Evolutionary conservation across 1,140 invertebrate species (phyloP).

Genomic region (Berghia stephanieae): DNA sequence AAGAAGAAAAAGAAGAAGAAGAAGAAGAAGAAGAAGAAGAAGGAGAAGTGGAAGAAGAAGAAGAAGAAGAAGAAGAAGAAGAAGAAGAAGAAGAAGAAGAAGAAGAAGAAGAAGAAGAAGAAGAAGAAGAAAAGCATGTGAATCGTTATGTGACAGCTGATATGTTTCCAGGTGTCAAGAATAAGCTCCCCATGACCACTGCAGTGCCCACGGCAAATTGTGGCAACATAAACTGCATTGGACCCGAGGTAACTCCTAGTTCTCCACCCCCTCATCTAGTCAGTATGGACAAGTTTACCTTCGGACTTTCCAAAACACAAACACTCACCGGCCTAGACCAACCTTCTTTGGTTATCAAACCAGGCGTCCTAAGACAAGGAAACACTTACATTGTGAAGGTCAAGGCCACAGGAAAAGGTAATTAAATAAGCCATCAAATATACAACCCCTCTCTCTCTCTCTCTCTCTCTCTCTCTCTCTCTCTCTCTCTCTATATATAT

Average conservation of each 20-base stretch:
- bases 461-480: neutral
- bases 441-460: neutral
- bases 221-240: no score
- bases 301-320: conserved; percentile 22
- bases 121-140: no score
- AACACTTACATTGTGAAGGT: conserved; percentile 39
- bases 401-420: conserved; percentile 24
- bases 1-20: neutral
- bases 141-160: no score
- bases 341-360: conserved; percentile 39
- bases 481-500: no score
- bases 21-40: neutral
- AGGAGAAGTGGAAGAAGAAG: neutral
- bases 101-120: no score
- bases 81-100: no score
- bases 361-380: conserved; percentile 39
- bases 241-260: neutral
- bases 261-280: neutral
- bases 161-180: no score
- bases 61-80: neutral
- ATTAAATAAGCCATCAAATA: neutral
- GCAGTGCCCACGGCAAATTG: no score
- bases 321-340: conserved; percentile 36
- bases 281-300: neutral
- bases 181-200: no score